Conservation (phyloP, 2,113 vertebrate genomes). For the Fulica atra region DNA sequence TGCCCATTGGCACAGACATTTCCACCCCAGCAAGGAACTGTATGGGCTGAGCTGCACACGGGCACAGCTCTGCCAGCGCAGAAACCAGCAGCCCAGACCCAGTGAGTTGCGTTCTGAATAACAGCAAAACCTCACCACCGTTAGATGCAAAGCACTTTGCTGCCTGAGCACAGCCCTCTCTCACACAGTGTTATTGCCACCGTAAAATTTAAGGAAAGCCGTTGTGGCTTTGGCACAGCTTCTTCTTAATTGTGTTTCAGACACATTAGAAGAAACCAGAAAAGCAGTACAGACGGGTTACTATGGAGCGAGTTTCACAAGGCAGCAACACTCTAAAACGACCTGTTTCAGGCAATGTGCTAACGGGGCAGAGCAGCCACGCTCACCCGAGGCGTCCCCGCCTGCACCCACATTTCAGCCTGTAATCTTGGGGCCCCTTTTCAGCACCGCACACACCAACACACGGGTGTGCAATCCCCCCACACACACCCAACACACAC, state of each 20-base stretch:
- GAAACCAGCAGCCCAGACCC: background rate
- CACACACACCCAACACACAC: background rate
- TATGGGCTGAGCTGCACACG: background rate
- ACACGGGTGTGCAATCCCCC: fast-evolving
- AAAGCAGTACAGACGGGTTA: background rate
- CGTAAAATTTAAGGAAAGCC: background rate
- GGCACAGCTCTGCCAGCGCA: background rate
- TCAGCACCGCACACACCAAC: background rate
- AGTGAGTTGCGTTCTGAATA: background rate
- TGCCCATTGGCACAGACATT: background rate
- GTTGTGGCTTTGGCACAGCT: background rate
- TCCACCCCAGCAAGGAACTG: fast-evolving
- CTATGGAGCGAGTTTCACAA: background rate
- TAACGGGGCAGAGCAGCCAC: background rate
- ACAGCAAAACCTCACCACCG: background rate
- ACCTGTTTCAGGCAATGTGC: background rate
- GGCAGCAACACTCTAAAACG: background rate
- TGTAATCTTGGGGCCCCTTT: background rate
- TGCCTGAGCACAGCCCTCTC: background rate
- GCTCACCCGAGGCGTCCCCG: background rate
- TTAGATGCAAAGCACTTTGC: background rate
- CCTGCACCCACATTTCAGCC: background rate
- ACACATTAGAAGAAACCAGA: background rate
- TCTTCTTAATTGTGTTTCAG: background rate
- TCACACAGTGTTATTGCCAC: background rate